phyloP scores from a whole-genome alignment of 2,797 vertebrate species.

The Gobio occitaniae region DNA sequence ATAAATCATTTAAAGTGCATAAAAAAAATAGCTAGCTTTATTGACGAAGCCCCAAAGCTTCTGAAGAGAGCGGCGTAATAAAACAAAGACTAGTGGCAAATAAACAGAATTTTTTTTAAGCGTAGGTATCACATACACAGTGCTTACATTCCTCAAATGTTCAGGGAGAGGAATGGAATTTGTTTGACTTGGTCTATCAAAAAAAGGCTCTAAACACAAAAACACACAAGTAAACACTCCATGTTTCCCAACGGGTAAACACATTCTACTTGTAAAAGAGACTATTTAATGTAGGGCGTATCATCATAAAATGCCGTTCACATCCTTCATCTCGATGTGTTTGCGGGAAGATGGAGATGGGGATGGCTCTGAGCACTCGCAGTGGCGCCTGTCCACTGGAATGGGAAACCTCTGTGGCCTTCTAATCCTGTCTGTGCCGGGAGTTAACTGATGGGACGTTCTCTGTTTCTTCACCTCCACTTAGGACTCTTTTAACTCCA shows the following conservation, averaged over 20 bases:
- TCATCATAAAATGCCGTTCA: conserved; percentile 70
- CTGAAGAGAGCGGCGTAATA: conserved; percentile 4
- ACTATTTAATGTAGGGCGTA: conserved; percentile 59
- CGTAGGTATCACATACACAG: conserved; percentile 5
- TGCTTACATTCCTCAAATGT: conserved; percentile 43
- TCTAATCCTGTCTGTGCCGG: conserved; percentile 75
- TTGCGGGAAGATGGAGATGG: conserved; percentile 65
- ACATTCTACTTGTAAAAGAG: conserved; percentile 68
- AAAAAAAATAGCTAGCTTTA: conserved; percentile 25
- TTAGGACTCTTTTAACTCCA: conserved; percentile 67
- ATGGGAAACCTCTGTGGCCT: conserved; percentile 69
- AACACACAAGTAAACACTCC: conserved; percentile 64
- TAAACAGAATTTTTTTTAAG: conserved; percentile 19
- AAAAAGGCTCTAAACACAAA: conserved; percentile 62
- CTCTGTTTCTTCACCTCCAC: conserved; percentile 73
- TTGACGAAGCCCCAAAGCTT: conserved; percentile 17
- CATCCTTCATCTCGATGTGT: conserved; percentile 65
- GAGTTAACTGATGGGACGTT: conserved; percentile 69
- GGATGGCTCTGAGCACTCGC: conserved; percentile 66
- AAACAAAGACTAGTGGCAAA: conserved; percentile 29
- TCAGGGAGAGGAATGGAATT: conserved; percentile 38
- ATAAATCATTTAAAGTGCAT: conserved; percentile 38
- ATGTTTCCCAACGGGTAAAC: conserved; percentile 69
- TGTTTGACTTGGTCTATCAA: conserved; percentile 42
- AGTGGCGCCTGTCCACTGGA: conserved; percentile 72